Conservation (phyloP, 2,797 vertebrate genomes). For the Phrynocephalus vlangalii region DNA sequence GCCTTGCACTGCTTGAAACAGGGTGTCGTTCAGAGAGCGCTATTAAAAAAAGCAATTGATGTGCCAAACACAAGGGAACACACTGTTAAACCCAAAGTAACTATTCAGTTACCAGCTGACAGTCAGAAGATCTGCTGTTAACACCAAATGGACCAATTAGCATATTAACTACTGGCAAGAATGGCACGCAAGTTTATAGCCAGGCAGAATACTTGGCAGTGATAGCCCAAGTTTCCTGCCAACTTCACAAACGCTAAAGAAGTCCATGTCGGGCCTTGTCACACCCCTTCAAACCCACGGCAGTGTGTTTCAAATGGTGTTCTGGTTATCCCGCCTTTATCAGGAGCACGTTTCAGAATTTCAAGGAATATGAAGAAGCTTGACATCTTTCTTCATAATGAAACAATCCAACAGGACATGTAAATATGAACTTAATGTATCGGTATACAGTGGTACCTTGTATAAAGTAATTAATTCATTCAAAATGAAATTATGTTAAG, state of each 20-base stretch:
- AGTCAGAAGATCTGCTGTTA: background rate
- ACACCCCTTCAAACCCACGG: background rate
- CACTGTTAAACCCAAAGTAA: background rate
- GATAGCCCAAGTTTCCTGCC: background rate
- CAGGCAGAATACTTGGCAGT: background rate
- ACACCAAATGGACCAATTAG: background rate
- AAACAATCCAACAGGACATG: background rate
- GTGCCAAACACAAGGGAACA: background rate
- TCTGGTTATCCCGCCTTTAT: background rate
- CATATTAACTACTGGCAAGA: background rate
- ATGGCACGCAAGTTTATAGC: background rate
- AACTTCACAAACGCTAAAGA: background rate
- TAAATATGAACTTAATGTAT: too few relatives aligned
- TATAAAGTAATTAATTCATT: too few relatives aligned
- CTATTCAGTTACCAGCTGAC: background rate
- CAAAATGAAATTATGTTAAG: too few relatives aligned
- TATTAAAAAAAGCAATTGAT: background rate
- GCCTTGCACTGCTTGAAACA: slow-evolving; percentile 17
- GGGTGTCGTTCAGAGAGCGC: background rate
- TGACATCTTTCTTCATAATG: background rate
- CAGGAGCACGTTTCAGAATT: background rate
- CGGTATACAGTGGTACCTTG: too few relatives aligned
- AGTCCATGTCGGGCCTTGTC: too few relatives aligned
- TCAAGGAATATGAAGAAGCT: background rate
- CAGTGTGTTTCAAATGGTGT: background rate